Evolutionary conservation across 2,113 vertebrate species (phyloP), one percentile per base, ranked within the genome.

Genomic region (Ageneiosus marmoratus): DNA sequence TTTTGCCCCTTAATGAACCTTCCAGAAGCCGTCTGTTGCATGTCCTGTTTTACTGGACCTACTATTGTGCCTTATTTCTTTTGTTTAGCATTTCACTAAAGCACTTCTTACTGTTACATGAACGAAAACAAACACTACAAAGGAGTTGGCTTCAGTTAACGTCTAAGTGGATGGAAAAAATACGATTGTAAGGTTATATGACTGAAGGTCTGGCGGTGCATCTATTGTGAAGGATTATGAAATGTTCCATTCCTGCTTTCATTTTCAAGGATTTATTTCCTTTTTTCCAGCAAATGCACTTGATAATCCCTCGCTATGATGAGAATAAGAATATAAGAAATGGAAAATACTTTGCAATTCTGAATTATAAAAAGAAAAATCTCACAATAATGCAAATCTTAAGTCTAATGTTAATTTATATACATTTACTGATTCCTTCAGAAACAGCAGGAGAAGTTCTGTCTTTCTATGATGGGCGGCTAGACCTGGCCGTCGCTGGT

Each of bases 1-100:
- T 80, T 86, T 88, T 86, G 79, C 63, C 76, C 48, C 79, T 88
- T 86, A 88, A 88, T 88, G 80, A 72, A 86, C 29, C 53, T 72
- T 81, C 77, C 55, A 86, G 51, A 80, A 83, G 62, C 81, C 69
- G 70, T 81, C 76, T 75, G 46, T 44, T 75, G 83, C 60, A 83
- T 80, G 86, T 75, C 76, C 76, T 60, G 81, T 60, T 55, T 69
- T 50, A 80, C 58, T 56, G 70, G 58, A 34, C 37, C 20, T n/a
- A 46, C 55, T 80, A 6, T 67, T 75, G n/a, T 74, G 65, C 58
- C 78, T 56, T 82, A 56, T 58, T 51, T 65, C 69, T 84, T 56
- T 69, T 67, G 56, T 77, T 83, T 37, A 83, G 67, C 22, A 20
- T 67, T 53, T 77, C 29, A 4, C 41, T 84, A 37, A 77, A 74